A percentile compares a stretch with the other conserved stretches of the same genome.
Conservation (phyloP, 2,797 vertebrate genomes). For the Hyperoplus immaculatus region DNA sequence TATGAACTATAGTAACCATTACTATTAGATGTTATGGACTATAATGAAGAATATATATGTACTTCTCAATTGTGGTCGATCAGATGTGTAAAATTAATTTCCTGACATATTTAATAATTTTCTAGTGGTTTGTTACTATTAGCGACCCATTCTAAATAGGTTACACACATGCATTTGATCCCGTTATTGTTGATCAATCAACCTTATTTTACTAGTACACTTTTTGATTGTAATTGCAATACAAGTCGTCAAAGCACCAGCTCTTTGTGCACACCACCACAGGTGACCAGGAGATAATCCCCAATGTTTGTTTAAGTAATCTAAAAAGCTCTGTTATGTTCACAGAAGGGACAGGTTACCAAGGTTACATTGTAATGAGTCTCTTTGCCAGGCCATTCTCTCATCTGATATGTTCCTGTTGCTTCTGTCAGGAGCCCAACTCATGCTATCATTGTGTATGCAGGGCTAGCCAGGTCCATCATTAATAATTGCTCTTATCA, state of each 20-base stretch:
- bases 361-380: constrained; percentile 79
- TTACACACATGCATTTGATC: not conserved
- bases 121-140: not conserved
- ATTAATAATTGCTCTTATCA: constrained; percentile 82
- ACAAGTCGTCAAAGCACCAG: not conserved
- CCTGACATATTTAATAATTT: not conserved
- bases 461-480: constrained; percentile 75
- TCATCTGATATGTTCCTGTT: constrained; percentile 76
- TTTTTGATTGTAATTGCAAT: not conserved
- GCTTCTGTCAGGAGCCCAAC: constrained; percentile 71
- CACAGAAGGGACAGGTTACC: constrained; percentile 68
- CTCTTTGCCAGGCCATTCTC: constrained; percentile 60
- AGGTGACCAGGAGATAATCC: constrained; percentile 58
- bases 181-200: not conserved
- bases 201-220: not conserved
- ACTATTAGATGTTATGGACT: not conserved
- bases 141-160: not conserved
- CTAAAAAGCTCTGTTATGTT: constrained; percentile 68
- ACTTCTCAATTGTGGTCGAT: not conserved
- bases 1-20: not conserved
- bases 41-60: not conserved
- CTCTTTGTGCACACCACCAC: constrained; percentile 33
- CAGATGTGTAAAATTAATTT: not conserved
- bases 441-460: constrained; percentile 76
- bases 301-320: constrained; percentile 57